These are phyloP conservation scores for Phoeniculus purpureus DNA, from an alignment of 2,797 vertebrate genomes.

Conservation along the genomic window DNA sequence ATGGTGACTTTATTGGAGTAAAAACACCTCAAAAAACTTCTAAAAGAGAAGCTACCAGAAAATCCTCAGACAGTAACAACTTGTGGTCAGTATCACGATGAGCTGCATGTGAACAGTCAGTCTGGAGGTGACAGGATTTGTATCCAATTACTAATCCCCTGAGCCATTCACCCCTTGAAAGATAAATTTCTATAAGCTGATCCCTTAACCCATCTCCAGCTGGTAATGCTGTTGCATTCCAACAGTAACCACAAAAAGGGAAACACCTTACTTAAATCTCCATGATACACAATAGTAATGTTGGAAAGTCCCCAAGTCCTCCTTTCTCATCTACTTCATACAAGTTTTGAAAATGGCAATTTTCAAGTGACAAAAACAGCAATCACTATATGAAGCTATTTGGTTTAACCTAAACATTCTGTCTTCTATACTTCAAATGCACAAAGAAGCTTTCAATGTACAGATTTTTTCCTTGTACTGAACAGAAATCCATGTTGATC, in stretches of 20 bases:
- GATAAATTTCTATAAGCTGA: background rate
- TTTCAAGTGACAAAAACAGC: background rate
- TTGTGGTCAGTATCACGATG: background rate
- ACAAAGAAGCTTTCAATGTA: background rate
- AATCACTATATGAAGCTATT: background rate
- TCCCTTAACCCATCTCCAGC: background rate
- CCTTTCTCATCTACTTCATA: background rate
- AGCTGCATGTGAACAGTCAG: background rate
- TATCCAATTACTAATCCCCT: constrained; percentile 15
- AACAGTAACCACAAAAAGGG: accelerated
- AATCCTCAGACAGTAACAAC: constrained; percentile 7
- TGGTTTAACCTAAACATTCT: background rate
- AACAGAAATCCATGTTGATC: background rate
- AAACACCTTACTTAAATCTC: background rate
- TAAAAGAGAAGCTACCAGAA: constrained; percentile 1
- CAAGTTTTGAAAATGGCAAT: background rate
- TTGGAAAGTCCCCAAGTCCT: background rate
- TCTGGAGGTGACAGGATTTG: background rate
- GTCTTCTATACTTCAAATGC: background rate
- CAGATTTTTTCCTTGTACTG: background rate
- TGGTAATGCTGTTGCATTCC: background rate
- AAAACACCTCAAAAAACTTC: background rate
- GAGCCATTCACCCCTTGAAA: background rate
- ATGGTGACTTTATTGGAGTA: background rate
- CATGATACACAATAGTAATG: background rate